A percentile compares a stretch with the other conserved stretches of the same genome.
These are phyloP conservation scores for Furnarius figulus DNA, from an alignment of 2,113 vertebrate species.

Conservation along the genomic window DNA sequence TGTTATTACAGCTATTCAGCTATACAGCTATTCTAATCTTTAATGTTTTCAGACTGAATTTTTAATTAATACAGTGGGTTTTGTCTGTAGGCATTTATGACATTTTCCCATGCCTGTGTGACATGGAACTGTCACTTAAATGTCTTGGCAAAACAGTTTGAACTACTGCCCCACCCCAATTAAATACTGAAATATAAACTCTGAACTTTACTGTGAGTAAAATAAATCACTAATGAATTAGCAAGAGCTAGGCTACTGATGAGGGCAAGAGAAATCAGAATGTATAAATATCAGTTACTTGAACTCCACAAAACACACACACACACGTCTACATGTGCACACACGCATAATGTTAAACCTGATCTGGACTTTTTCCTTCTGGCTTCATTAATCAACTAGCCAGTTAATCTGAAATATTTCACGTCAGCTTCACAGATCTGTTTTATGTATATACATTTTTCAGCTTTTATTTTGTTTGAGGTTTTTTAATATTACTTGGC, in stretches of 20 bases:
- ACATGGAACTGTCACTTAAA: background rate
- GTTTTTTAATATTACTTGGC: conserved; percentile 40
- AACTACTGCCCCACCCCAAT: background rate
- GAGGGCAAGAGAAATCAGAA: conserved; percentile 10
- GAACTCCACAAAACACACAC: background rate
- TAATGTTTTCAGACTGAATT: background rate
- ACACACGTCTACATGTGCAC: background rate
- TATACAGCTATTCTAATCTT: background rate
- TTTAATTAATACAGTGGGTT: background rate
- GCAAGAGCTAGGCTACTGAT: conserved; percentile 26
- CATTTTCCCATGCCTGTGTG: background rate
- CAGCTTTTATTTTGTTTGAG: conserved; percentile 71
- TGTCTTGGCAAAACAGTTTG: background rate
- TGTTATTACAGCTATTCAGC: background rate
- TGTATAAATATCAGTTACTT: conserved; percentile 51
- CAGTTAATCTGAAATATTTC: conserved; percentile 72
- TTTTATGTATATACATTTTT: conserved; percentile 76
- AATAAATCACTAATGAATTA: conserved; percentile 40
- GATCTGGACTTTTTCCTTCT: conserved; percentile 64
- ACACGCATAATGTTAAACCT: background rate
- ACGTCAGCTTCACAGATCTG: conserved; percentile 65
- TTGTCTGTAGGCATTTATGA: background rate
- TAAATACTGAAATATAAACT: background rate
- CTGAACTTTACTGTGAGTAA: background rate
- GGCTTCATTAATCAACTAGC: conserved; percentile 73